Evolutionary conservation across 2,888 invertebrate species (phyloP), one percentile per base, ranked within the genome.

Genomic region (Athetis lepigone): DNA sequence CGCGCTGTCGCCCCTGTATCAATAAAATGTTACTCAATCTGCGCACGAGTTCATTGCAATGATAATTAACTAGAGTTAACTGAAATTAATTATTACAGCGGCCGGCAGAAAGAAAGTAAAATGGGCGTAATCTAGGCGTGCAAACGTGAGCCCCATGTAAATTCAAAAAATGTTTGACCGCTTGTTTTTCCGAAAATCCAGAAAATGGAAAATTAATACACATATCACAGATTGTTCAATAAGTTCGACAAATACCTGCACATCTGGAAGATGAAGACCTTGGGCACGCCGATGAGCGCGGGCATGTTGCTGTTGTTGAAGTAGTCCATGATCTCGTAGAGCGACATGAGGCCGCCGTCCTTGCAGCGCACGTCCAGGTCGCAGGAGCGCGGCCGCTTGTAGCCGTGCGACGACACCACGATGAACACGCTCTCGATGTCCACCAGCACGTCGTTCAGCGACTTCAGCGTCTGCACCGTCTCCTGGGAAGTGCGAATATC

Each of bases 261-360:
- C 74, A 96, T 96, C 83, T 97, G 97, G 83, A 97, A 97, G 63
- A 97, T 95, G 83, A 97, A 96, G 58, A 97, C 96, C 90, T 97
- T 97, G 21, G 97, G 97, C 81, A 97, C 96, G 55, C 95, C 92
- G 9, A 86, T 80, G 64, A 97, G 91, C 56, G 86, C 83, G 0
- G 92, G 92, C 84, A 96, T 96, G 56, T 90, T 91, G 16, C 83
- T 78, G 80, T 96, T 95, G 81, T 95, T 95, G 88, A 97, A 97
- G 78, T 95, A 92, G 36, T 95, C 91, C 29, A 97, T 88, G 77
- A 97, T 95, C 47, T 95, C 90, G 19, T 93, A 90, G 29, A 95
- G 94, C 64, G 95, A 86, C 55, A 96, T 85, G 19, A 91, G 84
- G 6, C 90, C 79, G 25, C 96, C 96, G 88, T 97, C 96, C 62